Conservation (phyloP, 2,888 invertebrate species). For the Xanthorhoe designata region DNA sequence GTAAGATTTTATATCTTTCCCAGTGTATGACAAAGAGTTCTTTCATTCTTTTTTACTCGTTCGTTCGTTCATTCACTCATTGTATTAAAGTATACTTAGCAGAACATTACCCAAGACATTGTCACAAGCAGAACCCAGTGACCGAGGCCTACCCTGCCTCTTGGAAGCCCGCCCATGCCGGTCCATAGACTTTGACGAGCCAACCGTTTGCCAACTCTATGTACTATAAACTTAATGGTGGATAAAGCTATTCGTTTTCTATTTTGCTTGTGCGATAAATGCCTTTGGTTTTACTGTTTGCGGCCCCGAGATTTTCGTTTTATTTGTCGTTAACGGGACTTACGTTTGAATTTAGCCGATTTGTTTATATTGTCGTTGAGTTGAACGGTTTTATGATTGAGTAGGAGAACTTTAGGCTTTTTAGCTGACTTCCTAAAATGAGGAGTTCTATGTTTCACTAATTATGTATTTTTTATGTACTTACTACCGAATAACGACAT, state of each 20-base stretch:
- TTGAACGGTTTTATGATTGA: slow-evolving; percentile 32
- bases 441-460: neutral
- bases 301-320: slow-evolving; percentile 27
- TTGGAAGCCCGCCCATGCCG: slow-evolving; percentile 41
- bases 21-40: too few species aligned
- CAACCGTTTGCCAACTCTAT: slow-evolving; percentile 44
- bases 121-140: slow-evolving; percentile 26
- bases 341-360: slow-evolving; percentile 16
- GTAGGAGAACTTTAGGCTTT: slow-evolving; percentile 11
- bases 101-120: slow-evolving; percentile 16
- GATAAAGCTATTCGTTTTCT: slow-evolving; percentile 44
- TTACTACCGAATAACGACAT: too few species aligned
- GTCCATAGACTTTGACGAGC: slow-evolving; percentile 45
- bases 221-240: slow-evolving; percentile 46
- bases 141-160: slow-evolving; percentile 23
- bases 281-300: slow-evolving; percentile 30
- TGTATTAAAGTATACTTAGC: neutral
- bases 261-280: slow-evolving; percentile 39
- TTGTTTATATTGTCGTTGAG: slow-evolving; percentile 35
- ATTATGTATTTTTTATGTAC: neutral
- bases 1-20: too few species aligned
- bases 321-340: slow-evolving; percentile 35
- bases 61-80: too few species aligned
- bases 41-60: too few species aligned
- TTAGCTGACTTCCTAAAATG: neutral